Base-by-base conservation (phyloP, 2,888 invertebrate species). In the Dermolepida albohirtum region DNA sequence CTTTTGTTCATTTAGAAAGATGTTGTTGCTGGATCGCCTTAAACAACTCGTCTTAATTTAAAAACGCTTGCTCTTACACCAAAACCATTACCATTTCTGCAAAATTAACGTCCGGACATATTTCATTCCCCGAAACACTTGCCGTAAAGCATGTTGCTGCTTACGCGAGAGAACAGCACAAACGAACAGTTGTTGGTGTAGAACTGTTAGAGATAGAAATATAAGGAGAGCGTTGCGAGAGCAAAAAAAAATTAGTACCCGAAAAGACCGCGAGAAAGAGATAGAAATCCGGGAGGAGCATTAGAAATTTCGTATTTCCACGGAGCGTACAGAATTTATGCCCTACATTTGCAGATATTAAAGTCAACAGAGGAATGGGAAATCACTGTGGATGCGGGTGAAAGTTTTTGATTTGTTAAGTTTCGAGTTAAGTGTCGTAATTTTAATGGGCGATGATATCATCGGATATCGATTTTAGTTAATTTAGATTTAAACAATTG, bases 281-380 rank as follows among this genome's bases (percentile, higher is more conserved):
- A 50, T 51, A 17, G 41, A 52, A 16, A 22, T 14, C 11, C 17
- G 10, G 34, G 22, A 41, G 40, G 50, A 39, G 40, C 72, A 73
- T 74, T 72, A 74, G 73, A 76, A 75, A 74, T 74, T 77, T 74
- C 69, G 73, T 71, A 51, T 67, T 59, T 51, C 40, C 75, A 74
- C 74, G 75, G 76, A 77, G 71, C 72, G 73, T 72, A 70, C 70
- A 70, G 74, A 78, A 80, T 81, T 80, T 80, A 80, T 81, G 77
- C 76, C 75, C 74, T 76, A 77, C 80, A 80, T 81, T 81, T 80
- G 78, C 77, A 76, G 78, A 79, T 79, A 80, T 80, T 79, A 79
- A 78, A 74, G 74, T 1, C 14, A 40, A 14, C 40, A 16, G 40
- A 2, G 44, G 14, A 5, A 44, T 10, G 71, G 76, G 76, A 77